Evolutionary conservation across 2,888 invertebrate genomes (phyloP).

Genomic region (Norana najaformis): DNA sequence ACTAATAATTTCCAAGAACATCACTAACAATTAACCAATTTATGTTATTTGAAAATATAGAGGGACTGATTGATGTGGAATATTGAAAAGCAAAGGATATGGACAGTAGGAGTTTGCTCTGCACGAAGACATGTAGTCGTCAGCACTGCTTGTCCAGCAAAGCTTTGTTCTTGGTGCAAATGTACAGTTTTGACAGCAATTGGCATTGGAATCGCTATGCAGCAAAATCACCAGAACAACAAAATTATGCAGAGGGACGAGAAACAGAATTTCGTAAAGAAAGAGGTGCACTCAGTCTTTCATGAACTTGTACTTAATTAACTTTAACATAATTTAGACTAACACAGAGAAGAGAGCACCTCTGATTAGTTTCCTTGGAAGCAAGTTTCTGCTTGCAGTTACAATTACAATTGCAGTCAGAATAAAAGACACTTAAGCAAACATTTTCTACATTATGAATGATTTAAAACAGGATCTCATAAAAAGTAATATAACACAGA

Average conservation of each 20-base stretch:
- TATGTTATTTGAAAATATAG: background rate
- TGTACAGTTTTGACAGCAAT: constrained; percentile 32
- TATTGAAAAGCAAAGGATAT: background rate
- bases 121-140: background rate
- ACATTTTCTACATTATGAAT: no score
- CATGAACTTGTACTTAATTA: no score
- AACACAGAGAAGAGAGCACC: no score
- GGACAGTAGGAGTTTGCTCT: constrained; percentile 4
- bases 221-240: background rate
- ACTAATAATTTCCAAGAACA: background rate
- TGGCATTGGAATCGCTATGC: constrained; percentile 28
- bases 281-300: no score
- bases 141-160: background rate
- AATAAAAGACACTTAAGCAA: no score
- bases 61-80: background rate
- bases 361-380: no score
- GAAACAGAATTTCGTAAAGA: no score
- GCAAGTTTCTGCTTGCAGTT: no score
- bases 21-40: background rate
- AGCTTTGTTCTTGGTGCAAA: constrained; percentile 25
- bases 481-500: no score
- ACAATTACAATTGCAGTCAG: no score
- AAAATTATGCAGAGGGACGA: background rate
- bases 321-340: no score
- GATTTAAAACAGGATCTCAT: no score